These are phyloP conservation scores for Serrognathus titanus DNA, from an alignment of 2,888 invertebrate species.

Conservation along the genomic window DNA sequence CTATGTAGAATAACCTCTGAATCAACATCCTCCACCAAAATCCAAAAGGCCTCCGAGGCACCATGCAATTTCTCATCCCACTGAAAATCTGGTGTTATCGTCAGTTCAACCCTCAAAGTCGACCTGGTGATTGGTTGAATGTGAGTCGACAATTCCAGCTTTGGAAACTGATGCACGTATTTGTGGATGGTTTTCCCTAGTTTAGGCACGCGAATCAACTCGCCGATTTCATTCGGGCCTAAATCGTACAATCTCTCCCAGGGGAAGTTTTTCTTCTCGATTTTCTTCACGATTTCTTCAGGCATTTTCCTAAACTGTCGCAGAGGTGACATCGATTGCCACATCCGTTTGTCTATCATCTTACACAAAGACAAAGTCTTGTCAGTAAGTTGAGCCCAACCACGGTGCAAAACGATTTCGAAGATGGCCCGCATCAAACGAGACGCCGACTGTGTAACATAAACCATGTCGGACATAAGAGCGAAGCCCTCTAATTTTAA, in stretches of 20 bases:
- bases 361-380: conserved; percentile 95
- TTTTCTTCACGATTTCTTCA: conserved; percentile 92
- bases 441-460: conserved; percentile 95
- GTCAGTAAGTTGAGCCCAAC: conserved; percentile 98
- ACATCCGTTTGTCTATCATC: conserved; percentile 98
- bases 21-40: conserved; percentile 83
- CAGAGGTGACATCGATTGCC: conserved; percentile 99
- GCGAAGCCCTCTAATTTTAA: conserved; percentile 98
- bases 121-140: conserved; percentile 96
- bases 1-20: conserved; percentile 91
- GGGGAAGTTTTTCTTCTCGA: conserved; percentile 96
- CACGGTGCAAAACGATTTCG: conserved; percentile 86
- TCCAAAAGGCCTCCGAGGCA: conserved; percentile 84
- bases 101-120: conserved; percentile 91
- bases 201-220: conserved; percentile 86
- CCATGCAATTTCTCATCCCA: conserved; percentile 96
- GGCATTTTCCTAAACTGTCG: conserved; percentile 97
- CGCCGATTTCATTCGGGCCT: conserved; percentile 96
- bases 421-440: conserved; percentile 93
- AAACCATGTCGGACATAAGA: conserved; percentile 99
- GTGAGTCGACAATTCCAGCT: conserved; percentile 91
- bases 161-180: conserved; percentile 95
- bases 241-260: conserved; percentile 95
- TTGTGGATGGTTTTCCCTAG: conserved; percentile 94
- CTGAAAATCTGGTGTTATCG: conserved; percentile 97